phyloP scores from a whole-genome alignment of 64 coral and sea anemone species.

The Orbicella faveolata region DNA sequence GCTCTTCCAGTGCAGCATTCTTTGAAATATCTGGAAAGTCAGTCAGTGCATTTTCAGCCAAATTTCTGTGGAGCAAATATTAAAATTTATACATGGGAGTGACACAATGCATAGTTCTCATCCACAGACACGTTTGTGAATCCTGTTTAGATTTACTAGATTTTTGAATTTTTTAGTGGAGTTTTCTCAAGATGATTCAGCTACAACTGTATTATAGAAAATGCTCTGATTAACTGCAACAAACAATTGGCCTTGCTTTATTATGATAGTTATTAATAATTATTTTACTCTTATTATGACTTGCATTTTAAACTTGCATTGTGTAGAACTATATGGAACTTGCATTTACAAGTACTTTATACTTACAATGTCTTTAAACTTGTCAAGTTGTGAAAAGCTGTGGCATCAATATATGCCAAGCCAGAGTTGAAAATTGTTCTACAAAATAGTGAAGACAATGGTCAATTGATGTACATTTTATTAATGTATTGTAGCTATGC shows the following conservation, averaged over 20 bases:
- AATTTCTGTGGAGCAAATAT: conserved; percentile 2
- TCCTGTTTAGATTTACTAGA: not conserved
- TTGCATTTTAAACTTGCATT: too few relatives aligned
- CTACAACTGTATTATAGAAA: too few relatives aligned
- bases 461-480: not conserved
- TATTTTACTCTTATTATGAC: too few relatives aligned
- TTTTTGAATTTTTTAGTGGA: too few relatives aligned
- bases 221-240: too few relatives aligned
- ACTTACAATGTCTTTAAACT: conserved; percentile 36
- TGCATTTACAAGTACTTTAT: too few relatives aligned
- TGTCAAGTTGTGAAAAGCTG: conserved; percentile 30
- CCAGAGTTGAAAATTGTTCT: conserved; percentile 28
- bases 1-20: conserved; percentile 57
- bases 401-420: not conserved
- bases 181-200: too few relatives aligned
- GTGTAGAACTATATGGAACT: too few relatives aligned
- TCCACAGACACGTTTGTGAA: too few relatives aligned
- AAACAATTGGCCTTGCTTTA: too few relatives aligned
- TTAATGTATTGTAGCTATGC: too few relatives aligned
- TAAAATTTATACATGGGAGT: not conserved
- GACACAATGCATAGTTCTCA: not conserved
- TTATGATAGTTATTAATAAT: too few relatives aligned
- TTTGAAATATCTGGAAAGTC: conserved; percentile 87
- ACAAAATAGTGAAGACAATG: not conserved
- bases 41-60: conserved; percentile 38